phyloP scores from a whole-genome alignment of 2,113 vertebrate species.

The Mastomys natalensis region DNA sequence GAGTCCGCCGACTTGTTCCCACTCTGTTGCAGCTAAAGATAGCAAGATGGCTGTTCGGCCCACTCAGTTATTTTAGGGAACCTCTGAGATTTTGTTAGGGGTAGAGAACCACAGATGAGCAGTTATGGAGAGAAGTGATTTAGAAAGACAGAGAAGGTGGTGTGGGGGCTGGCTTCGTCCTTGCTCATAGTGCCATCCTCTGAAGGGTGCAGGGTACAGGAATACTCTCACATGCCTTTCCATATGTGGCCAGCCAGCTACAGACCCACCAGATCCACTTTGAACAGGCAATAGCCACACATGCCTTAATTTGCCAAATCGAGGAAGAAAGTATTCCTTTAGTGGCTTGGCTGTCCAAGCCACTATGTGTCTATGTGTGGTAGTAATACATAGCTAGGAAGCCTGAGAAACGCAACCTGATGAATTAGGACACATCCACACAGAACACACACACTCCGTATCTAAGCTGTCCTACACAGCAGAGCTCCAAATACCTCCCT shows the following conservation, averaged over 20 bases:
- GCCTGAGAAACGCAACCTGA: accelerated
- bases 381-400: accelerated
- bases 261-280: not conserved
- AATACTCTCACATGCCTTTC: not conserved
- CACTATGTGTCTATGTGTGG: too few species aligned
- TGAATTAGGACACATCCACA: not conserved
- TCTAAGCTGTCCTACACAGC: not conserved
- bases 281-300: not conserved
- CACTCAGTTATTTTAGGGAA: not conserved
- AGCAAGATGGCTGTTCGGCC: not conserved
- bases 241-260: not conserved
- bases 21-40: not conserved
- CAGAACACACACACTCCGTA: not conserved
- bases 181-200: not conserved
- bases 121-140: not conserved
- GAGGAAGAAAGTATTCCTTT: not conserved
- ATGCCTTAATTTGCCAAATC: not conserved
- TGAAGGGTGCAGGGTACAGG: not conserved
- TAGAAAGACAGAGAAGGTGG: not conserved
- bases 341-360: not conserved
- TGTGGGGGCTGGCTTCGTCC: not conserved
- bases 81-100: not conserved
- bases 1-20: not conserved
- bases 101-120: not conserved
- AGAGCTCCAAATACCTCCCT: not conserved